phyloP scores from a whole-genome alignment of 2,888 invertebrate species.

The Torymus aiolomorphi region DNA sequence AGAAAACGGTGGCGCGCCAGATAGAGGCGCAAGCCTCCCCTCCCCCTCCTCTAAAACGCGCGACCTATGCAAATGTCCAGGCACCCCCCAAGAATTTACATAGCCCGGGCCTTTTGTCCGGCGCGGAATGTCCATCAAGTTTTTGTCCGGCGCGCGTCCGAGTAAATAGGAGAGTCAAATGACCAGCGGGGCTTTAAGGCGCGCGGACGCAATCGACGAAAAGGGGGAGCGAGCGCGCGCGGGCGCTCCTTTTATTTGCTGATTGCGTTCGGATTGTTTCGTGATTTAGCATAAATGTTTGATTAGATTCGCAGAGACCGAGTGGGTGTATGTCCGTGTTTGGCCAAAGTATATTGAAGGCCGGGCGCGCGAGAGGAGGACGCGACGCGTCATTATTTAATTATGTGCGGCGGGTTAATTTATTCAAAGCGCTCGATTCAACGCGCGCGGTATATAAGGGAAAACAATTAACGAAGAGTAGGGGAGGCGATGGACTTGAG shows the following conservation, averaged over 20 bases:
- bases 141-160: conserved; percentile 70
- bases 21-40: neutral
- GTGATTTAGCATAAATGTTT: conserved; percentile 77
- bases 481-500: neutral
- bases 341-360: conserved; percentile 64
- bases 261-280: conserved; percentile 76
- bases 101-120: conserved; percentile 73
- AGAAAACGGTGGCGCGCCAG: conserved; percentile 27
- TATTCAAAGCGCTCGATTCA: conserved; percentile 55
- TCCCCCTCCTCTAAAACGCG: conserved; percentile 66
- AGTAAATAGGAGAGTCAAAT: conserved; percentile 75
- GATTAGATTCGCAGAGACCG: conserved; percentile 70
- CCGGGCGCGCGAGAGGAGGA: conserved; percentile 58
- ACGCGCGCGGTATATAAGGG: conserved; percentile 28
- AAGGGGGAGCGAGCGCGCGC: conserved; percentile 58
- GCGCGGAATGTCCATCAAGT: conserved; percentile 75
- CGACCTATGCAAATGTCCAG: conserved; percentile 73
- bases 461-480: conserved; percentile 50
- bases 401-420: conserved; percentile 56
- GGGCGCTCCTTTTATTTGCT: conserved; percentile 74
- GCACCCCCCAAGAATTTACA: conserved; percentile 71
- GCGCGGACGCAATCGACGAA: conserved; percentile 61
- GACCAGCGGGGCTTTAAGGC: conserved; percentile 73
- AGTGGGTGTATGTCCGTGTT: conserved; percentile 57
- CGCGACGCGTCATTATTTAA: conserved; percentile 68